Base-by-base conservation (phyloP, 2,888 invertebrate species). In the Drosophila quinaria region DNA sequence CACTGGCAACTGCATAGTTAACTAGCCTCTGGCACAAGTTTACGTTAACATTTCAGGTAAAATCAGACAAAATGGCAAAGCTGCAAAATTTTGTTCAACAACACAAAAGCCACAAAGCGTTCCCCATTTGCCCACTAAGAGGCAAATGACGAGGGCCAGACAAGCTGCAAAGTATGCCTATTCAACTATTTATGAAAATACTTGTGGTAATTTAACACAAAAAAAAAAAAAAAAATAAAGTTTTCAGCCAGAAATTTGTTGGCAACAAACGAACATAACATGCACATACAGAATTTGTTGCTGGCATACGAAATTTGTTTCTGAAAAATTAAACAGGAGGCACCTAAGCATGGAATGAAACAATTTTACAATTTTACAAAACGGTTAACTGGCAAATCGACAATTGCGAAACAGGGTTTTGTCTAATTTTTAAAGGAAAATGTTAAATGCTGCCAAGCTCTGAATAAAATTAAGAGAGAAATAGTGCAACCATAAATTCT, bases 171-270 rank as follows among this genome's bases (percentile, higher is more conserved):
- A 72, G 70, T 77, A 69, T 68, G 71, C 76, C 79, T 83, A 78
- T 81, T 81, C 76, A 88, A 83, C 73, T 83, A 86, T 86, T 86
- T 83, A 86, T 86, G 83, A 86, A 86, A 87, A 87, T 86, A 81
- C 78, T 81, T 81, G 86, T 56, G 86, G 86, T 80, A 78, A 75
- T 86, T 85, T 76, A 54, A 11, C 55, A 31, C 29, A 17, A 44
- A 63, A 61, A 51, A 60, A 50, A 51, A 60, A 50, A 29, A 42
- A 42, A 33, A 51, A 41, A 29, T 22, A 70, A 74, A 70, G 41
- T 64, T 61, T 75, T 60, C 52, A 13, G 50, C 9, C 25, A 19
- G 44, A 58, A 37, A 63, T 25, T 25, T 67, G 66, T 67, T 39
- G 42, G 46, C 60, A 44, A 37, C 61, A 59, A 39, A 44, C 50